Evolutionary conservation across 2,113 vertebrate genomes (phyloP), one percentile per base, ranked within the genome.

Genomic region (Phalacrocorax brasilianus): DNA sequence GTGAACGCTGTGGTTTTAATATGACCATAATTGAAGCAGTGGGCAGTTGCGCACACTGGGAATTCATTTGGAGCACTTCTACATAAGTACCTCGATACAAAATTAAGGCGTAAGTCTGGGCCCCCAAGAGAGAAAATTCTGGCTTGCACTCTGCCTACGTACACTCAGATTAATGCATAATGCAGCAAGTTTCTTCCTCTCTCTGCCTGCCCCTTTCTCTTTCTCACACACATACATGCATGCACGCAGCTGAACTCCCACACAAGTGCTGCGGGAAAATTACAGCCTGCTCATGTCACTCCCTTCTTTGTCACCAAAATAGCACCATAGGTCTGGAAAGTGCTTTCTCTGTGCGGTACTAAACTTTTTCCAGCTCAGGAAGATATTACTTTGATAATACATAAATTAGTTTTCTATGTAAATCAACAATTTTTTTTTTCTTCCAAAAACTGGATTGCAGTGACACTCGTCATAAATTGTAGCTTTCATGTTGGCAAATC

Each of bases 211-310:
- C 90, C 92, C 91, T 94, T 93, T 95, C 78, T 95, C 53, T 91
- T 76, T 92, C 94, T 84, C 76, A 47, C 86, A 93, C 68, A 71
- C 56, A 78, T 79, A 82, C 78, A 88, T 53, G 42, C 83, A 94
- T 2, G 8, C 76, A 81, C 6, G 11, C 67, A 91, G 94, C 66
- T 94, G 77, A 94, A 93, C 95, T 94, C 95, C 91, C 77, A 96
- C 94, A 85, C 89, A 84, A 88, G 88, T 93, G 96, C 93, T 95
- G 62, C 9, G 0, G 89, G 91, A 91, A 91, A 95, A 95, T 95
- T 94, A 95, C 89, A 95, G 91, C 84, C 85, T 96, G 91, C 80
- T 95, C 87, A 40, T 89, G 66, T 95, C 96, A 93, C 88, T 94
- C 89, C 83, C 68, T 89, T 94, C 89, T 92, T 91, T 91, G 91